Evolutionary conservation across 35 echinoderm and acorn worm genomes (phyloP).

Genomic region (Antedon bifida): DNA sequence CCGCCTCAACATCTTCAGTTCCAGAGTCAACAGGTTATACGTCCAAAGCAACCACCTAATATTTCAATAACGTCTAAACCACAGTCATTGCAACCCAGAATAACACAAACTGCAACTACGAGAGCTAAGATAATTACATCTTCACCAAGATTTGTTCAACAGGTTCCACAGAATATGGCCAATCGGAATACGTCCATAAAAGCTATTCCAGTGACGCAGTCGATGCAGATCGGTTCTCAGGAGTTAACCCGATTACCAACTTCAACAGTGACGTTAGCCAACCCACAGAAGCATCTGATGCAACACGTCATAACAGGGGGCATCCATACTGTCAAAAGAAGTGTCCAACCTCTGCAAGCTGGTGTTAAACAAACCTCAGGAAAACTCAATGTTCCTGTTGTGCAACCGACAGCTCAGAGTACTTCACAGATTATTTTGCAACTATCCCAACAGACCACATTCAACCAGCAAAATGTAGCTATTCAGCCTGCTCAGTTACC

Average conservation of each 20-base stretch:
- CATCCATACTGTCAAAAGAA: not conserved
- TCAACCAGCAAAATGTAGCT: not conserved
- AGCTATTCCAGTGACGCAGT: not conserved
- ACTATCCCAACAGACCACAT: not conserved
- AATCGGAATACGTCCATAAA: not conserved
- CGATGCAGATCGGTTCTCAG: not conserved
- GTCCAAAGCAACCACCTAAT: not conserved
- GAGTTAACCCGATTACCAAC: not conserved
- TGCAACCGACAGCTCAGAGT: not conserved
- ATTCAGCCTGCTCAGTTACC: not conserved
- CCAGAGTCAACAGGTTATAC: not conserved
- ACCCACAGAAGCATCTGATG: not conserved
- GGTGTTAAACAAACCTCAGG: not conserved
- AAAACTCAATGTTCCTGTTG: not conserved
- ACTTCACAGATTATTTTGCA: not conserved
- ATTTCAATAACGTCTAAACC: not conserved
- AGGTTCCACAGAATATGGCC: not conserved
- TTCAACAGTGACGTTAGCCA: not conserved
- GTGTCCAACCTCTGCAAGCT: not conserved
- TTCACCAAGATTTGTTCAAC: not conserved
- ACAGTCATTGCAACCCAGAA: not conserved
- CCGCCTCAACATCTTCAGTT: not conserved
- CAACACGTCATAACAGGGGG: no score
- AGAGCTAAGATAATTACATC: not conserved
- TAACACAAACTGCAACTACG: not conserved